phyloP scores from a whole-genome alignment of 2,113 vertebrate genomes.

The Cichladusa arquata region DNA sequence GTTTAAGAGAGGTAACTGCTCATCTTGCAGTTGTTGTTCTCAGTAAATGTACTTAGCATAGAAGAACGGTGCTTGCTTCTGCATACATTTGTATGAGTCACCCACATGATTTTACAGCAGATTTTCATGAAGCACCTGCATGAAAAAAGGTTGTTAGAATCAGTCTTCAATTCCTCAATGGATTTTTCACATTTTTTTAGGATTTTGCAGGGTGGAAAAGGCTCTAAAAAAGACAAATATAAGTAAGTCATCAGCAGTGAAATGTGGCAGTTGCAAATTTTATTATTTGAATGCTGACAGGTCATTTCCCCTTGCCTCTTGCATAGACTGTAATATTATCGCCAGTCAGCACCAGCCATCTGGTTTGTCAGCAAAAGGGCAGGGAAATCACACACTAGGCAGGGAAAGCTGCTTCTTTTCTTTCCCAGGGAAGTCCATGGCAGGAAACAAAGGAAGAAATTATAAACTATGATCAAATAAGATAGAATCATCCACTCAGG shows the following conservation, averaged over 20 bases:
- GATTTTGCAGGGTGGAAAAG: not conserved
- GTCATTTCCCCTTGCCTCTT: slow-evolving; percentile 43
- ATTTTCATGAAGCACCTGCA: not conserved
- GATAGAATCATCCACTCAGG: slow-evolving; percentile 26
- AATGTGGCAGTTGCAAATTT: not conserved
- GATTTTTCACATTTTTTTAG: not conserved
- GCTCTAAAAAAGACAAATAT: not conserved
- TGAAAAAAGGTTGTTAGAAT: not conserved
- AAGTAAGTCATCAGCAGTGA: not conserved
- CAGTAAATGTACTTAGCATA: not conserved
- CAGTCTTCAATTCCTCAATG: not conserved
- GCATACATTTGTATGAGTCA: not conserved
- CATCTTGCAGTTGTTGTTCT: not conserved
- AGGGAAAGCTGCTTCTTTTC: slow-evolving; percentile 50
- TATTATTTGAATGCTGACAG: slow-evolving; percentile 25
- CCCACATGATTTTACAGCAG: not conserved
- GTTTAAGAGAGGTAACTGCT: not conserved
- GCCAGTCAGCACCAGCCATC: slow-evolving; percentile 38
- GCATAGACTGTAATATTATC: slow-evolving; percentile 12
- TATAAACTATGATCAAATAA: slow-evolving; percentile 31
- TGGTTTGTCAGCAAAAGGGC: slow-evolving; percentile 50
- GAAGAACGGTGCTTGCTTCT: not conserved
- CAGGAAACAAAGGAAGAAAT: slow-evolving; percentile 54
- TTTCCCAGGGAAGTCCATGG: slow-evolving; percentile 58
- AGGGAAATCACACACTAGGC: slow-evolving; percentile 49